phyloP scores from a whole-genome alignment of 2,113 vertebrate species.

The Cololabis saira region DNA sequence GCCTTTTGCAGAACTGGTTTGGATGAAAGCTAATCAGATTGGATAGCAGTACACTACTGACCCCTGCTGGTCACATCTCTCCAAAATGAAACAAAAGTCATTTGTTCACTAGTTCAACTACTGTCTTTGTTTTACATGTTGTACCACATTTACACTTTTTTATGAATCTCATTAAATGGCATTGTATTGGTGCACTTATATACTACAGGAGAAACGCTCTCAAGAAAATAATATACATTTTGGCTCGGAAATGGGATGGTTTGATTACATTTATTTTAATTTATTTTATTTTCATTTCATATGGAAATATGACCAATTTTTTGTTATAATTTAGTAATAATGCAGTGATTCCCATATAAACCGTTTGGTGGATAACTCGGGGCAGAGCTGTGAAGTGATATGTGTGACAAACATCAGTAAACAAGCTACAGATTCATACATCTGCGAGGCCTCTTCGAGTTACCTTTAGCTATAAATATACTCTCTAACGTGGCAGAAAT shows the following conservation, averaged over 20 bases:
- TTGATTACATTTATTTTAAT: background rate
- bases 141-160: background rate
- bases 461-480: no score
- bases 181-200: background rate
- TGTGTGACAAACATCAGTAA: background rate
- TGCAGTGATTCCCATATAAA: background rate
- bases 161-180: background rate
- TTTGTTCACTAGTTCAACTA: background rate
- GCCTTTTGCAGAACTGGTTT: slow-evolving; percentile 5
- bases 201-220: background rate
- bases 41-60: slow-evolving; percentile 66
- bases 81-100: background rate
- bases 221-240: background rate
- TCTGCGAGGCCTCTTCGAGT: no score
- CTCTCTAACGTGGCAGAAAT: no score
- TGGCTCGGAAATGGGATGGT: background rate
- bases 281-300: no score
- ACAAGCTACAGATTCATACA: no score
- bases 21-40: background rate
- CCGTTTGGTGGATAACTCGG: background rate
- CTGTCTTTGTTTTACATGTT: background rate
- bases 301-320: no score
- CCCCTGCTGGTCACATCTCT: slow-evolving; percentile 66
- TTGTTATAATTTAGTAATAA: no score
- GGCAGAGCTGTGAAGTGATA: background rate